These are phyloP conservation scores for Spodoptera littoralis DNA, from an alignment of 2,888 invertebrate species.

Conservation along the genomic window DNA sequence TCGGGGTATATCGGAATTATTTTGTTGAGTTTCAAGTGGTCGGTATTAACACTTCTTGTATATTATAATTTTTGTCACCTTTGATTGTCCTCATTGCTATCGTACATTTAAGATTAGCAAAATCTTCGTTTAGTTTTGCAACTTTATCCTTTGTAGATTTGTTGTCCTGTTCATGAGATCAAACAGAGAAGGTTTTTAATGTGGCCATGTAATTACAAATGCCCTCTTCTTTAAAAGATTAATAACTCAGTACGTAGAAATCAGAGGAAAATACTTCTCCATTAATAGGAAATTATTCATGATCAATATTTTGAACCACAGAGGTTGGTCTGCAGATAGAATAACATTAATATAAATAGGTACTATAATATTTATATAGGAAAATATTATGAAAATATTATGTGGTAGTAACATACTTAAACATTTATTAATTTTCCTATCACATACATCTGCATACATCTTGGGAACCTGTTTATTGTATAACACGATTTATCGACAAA, in stretches of 20 bases:
- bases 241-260: conserved; percentile 14
- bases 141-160: not conserved
- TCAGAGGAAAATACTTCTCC: conserved; percentile 20
- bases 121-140: not conserved
- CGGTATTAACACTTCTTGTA: not conserved
- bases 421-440: not conserved
- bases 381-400: conserved; percentile 13
- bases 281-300: conserved; percentile 22
- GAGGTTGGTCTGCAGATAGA: conserved; percentile 17
- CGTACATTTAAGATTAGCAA: no score
- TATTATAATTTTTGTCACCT: not conserved
- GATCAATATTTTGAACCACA: conserved; percentile 34
- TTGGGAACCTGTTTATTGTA: not conserved
- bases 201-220: not conserved
- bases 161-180: no score
- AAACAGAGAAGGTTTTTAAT: no score
- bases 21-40: not conserved
- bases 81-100: not conserved
- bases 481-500: no score
- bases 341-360: conserved; percentile 22
- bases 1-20: not conserved
- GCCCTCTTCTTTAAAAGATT: not conserved
- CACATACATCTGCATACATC: not conserved
- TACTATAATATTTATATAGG: conserved; percentile 12
- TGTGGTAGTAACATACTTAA: not conserved